Base-by-base conservation (phyloP, 2,113 vertebrate species). In the Rhizomys pruinosus region DNA sequence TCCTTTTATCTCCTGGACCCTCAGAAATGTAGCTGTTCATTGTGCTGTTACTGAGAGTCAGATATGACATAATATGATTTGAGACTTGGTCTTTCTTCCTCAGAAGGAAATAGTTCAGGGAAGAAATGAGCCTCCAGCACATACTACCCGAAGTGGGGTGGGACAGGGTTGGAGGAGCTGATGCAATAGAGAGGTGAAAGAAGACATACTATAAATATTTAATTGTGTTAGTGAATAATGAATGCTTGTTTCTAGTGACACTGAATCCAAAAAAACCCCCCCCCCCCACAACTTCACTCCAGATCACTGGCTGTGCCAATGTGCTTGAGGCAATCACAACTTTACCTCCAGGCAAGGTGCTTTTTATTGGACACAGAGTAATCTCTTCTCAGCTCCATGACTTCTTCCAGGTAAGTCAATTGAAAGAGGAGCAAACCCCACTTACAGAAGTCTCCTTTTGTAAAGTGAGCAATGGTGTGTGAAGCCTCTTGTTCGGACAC, bases 131-230 rank as follows among this genome's bases (percentile, higher is more conserved):
- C 52, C 1, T 17, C 7, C 12, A 10, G 29, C 16, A 72, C 55
- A 72, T n/a, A 52, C 20, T 23, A 23, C 27, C 13, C n/a, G 39
- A 64, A 57, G n/a, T 32, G 63, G 37, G 57, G 13, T 13, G 39
- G 34, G 11, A 73, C 44, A n/a, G n/a, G n/a, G n/a, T n/a, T n/a
- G n/a, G n/a, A n/a, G n/a, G n/a, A n/a, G n/a, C n/a, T n/a, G n/a
- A n/a, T 23, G 10, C 59, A 44, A 27, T 68, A 55, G 96, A 27
- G 44, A 84, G 44, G 42, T 59, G 13, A 63, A 81, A 85, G 93
- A 44, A 22, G 11, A 85, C 92, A 57, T 19, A 37, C 20, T 81
- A 64, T 89, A n/a, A 85, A 88, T 95, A 32, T 81, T 86, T 90
- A 81, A 86, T 92, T 86, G 23, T 55, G 23, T 55, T 72, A 66